Evolutionary conservation across 2,113 vertebrate genomes (phyloP).

Genomic region (Spermophilus dauricus): DNA sequence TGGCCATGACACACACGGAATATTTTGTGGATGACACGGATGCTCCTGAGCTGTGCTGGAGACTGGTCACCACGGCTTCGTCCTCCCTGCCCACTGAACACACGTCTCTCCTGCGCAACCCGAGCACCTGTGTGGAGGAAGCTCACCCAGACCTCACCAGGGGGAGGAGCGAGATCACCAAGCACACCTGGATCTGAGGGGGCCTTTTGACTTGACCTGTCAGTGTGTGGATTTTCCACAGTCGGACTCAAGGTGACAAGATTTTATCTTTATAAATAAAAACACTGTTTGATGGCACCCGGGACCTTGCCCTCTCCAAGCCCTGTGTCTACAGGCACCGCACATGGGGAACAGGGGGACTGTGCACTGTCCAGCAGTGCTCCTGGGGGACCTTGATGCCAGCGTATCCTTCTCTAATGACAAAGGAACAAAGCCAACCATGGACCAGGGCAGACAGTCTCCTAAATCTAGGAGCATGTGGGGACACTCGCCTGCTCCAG

Average conservation of each 20-base stretch:
- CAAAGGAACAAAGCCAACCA: too few species aligned
- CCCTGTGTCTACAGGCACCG: neutral
- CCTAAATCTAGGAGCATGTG: too few species aligned
- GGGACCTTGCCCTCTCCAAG: neutral
- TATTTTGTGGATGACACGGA: too few species aligned
- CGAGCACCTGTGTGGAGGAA: neutral
- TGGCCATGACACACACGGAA: too few species aligned
- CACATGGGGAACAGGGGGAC: neutral
- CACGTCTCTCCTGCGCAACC: too few species aligned
- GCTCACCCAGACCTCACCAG: neutral
- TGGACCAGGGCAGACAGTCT: fast-evolving
- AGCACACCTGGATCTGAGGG: neutral
- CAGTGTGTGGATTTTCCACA: neutral
- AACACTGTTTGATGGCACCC: neutral
- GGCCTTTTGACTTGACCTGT: neutral
- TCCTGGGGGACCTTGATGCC: neutral
- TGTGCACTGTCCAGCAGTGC: too few species aligned
- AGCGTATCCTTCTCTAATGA: neutral
- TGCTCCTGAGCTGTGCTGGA: neutral
- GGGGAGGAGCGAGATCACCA: fast-evolving
- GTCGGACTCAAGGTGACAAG: neutral
- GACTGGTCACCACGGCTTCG: too few species aligned
- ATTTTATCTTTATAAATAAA: neutral
- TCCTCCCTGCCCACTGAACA: fast-evolving
- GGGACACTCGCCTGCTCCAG: fast-evolving